Conservation (phyloP, 2,113 vertebrate genomes). For the Castor canadensis region DNA sequence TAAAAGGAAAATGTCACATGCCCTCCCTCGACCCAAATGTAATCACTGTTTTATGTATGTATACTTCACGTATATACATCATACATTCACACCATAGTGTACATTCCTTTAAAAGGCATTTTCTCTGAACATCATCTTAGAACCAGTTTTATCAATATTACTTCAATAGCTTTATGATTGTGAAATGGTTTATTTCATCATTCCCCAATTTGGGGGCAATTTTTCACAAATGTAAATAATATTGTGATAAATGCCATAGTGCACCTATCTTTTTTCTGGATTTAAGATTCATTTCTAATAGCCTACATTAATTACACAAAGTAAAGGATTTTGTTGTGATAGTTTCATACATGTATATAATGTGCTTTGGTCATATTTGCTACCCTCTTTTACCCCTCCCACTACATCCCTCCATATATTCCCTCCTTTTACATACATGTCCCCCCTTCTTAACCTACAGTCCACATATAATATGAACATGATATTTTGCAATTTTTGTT, state of each 20-base stretch:
- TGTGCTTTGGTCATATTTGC: too few species aligned
- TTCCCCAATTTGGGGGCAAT: background rate
- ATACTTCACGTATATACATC: background rate
- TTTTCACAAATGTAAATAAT: conserved; percentile 53
- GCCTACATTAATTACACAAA: too few species aligned
- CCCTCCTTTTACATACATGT: too few species aligned
- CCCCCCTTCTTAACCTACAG: too few species aligned
- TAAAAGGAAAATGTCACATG: background rate
- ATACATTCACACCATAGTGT: background rate
- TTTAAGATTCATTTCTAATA: too few species aligned
- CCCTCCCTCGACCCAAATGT: background rate
- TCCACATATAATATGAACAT: too few species aligned
- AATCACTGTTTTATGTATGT: background rate
- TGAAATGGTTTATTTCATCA: background rate
- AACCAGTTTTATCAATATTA: background rate
- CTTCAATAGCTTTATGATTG: background rate
- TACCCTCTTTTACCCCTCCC: too few species aligned
- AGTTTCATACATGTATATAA: too few species aligned
- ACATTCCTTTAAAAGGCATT: background rate
- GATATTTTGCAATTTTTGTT: too few species aligned
- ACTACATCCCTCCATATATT: too few species aligned
- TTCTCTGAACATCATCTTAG: background rate
- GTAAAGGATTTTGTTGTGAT: too few species aligned
- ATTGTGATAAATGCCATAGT: background rate
- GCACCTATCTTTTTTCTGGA: background rate